Conservation (phyloP, 2,888 invertebrate genomes). For the Drosophila kambysellisi region DNA sequence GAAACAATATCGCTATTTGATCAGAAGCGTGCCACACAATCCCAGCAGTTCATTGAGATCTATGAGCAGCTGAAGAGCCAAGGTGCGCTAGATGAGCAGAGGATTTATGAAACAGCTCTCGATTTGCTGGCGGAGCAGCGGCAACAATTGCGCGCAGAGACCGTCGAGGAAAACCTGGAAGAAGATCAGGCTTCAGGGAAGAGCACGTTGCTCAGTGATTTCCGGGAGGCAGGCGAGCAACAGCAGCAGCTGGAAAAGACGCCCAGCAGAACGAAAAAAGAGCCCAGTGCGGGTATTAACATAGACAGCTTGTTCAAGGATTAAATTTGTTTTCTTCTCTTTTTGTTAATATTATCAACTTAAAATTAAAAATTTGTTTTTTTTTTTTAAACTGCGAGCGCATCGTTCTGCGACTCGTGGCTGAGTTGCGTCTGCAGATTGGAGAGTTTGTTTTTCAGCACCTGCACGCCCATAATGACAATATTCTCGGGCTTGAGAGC, state of each 20-base stretch:
- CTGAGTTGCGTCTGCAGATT: constrained; percentile 97
- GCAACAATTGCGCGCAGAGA: constrained; percentile 42
- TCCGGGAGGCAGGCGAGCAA: constrained; percentile 56
- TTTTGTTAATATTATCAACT: constrained; percentile 28
- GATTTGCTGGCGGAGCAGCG: constrained; percentile 84
- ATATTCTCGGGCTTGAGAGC: constrained; percentile 98
- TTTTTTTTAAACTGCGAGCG: constrained; percentile 87
- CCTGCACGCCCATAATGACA: constrained; percentile 96
- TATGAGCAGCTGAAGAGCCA: constrained; percentile 87
- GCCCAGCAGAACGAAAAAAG: constrained; percentile 40
- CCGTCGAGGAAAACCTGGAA: constrained; percentile 34
- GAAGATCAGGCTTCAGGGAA: constrained; percentile 21
- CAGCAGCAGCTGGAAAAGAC: constrained; percentile 6
- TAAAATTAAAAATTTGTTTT: constrained; percentile 49
- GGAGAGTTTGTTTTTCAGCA: constrained; percentile 96
- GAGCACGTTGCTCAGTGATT: constrained; percentile 60
- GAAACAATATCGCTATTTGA: constrained; percentile 87
- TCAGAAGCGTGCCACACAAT: constrained; percentile 83
- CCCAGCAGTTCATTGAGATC: constrained; percentile 88
- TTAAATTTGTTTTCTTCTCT: constrained; percentile 42
- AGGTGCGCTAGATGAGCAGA: constrained; percentile 86
- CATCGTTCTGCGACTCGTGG: constrained; percentile 94
- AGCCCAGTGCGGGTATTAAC: constrained; percentile 63
- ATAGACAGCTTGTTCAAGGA: constrained; percentile 72
- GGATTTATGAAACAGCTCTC: constrained; percentile 85